Evolutionary conservation across 2,113 vertebrate genomes (phyloP).

Genomic region (Empidonax traillii): DNA sequence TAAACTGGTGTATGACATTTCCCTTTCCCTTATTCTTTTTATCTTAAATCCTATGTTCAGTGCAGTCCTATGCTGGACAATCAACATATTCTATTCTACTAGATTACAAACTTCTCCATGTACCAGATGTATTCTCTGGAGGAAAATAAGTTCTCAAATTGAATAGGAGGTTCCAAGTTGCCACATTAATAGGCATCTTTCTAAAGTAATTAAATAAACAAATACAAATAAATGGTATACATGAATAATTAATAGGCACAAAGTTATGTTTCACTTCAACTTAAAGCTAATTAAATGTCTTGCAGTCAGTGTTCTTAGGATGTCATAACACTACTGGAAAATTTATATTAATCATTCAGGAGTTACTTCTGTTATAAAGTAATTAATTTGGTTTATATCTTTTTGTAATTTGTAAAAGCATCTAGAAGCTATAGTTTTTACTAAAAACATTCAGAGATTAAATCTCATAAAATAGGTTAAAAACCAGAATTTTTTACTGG

Average conservation of each 20-base stretch:
- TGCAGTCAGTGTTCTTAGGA: background rate
- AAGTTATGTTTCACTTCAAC: conserved; percentile 17
- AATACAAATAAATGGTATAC: background rate
- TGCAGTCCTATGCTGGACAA: background rate
- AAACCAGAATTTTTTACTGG: background rate
- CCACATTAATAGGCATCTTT: background rate
- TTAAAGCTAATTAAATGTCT: conserved; percentile 13
- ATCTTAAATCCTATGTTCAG: background rate
- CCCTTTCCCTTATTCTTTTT: background rate
- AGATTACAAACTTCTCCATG: background rate
- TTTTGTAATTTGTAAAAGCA: background rate
- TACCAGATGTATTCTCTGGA: background rate
- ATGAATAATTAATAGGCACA: conserved; percentile 12
- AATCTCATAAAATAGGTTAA: background rate
- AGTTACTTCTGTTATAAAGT: background rate
- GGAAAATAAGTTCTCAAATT: background rate
- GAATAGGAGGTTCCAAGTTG: background rate
- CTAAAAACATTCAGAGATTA: background rate
- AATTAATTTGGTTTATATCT: conserved; percentile 14
- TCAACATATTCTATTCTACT: background rate
- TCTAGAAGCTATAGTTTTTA: background rate
- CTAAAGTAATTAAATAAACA: conserved; percentile 17
- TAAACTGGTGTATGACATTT: background rate
- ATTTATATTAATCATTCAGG: background rate
- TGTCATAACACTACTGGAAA: conserved; percentile 7